phyloP scores from a whole-genome alignment of 2,888 invertebrate genomes.

The Drosophila pseudotakahashii region DNA sequence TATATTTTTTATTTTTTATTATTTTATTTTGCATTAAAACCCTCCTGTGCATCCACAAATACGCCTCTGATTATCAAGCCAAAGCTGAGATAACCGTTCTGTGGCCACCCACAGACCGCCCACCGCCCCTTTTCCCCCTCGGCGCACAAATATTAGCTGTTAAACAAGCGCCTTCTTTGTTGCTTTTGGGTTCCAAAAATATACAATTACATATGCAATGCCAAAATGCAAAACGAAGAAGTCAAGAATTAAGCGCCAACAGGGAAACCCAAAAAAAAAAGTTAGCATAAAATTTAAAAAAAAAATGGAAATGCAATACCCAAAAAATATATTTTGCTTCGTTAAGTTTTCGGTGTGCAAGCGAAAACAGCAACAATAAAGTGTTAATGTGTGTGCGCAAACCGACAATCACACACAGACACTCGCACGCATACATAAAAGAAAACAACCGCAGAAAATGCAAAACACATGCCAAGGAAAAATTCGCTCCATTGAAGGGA shows the following conservation, averaged over 20 bases:
- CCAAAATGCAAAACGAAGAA: slow-evolving; percentile 44
- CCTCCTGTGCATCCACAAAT: too few relatives aligned
- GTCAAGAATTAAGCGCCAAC: slow-evolving; percentile 48
- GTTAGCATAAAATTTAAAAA: slow-evolving; percentile 48
- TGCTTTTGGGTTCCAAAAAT: slow-evolving; percentile 31
- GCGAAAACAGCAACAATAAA: slow-evolving; percentile 66
- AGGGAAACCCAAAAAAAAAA: slow-evolving; percentile 15
- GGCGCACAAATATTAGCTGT: slow-evolving; percentile 56
- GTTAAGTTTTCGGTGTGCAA: slow-evolving; percentile 74
- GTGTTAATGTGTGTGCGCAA: slow-evolving; percentile 65
- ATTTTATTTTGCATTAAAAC: not conserved
- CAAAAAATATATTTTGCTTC: slow-evolving; percentile 73
- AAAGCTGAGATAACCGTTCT: slow-evolving; percentile 49
- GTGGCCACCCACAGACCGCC: slow-evolving; percentile 20
- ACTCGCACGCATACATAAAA: slow-evolving; percentile 12
- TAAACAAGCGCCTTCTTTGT: slow-evolving; percentile 48
- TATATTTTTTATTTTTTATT: too few relatives aligned
- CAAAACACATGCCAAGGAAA: slow-evolving; percentile 66
- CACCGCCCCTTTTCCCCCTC: not conserved
- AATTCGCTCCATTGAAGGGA: slow-evolving; percentile 32
- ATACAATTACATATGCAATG: slow-evolving; percentile 70
- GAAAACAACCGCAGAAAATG: slow-evolving; percentile 56
- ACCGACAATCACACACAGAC: slow-evolving; percentile 31
- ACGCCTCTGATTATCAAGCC: slow-evolving; percentile 1
- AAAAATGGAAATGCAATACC: slow-evolving; percentile 61